phyloP scores from a whole-genome alignment of 1,140 invertebrate species.

The Manduca sexta region DNA sequence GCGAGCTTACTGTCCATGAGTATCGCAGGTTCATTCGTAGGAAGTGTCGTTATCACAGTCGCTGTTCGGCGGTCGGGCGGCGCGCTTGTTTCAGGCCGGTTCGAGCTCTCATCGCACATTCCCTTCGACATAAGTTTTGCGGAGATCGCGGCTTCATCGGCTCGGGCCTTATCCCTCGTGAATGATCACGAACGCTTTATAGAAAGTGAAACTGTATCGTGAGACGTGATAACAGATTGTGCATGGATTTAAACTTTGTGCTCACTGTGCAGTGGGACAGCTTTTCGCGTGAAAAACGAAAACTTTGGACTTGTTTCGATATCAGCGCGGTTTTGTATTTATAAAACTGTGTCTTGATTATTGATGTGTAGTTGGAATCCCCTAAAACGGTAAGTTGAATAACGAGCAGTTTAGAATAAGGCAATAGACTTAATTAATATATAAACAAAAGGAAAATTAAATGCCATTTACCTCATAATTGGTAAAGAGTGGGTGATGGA shows the following conservation, averaged over 20 bases:
- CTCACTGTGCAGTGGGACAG: conserved; percentile 40
- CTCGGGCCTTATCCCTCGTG: conserved; percentile 40
- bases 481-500: no score
- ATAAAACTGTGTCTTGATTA: conserved; percentile 64
- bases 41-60: conserved; percentile 66
- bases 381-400: conserved; percentile 51
- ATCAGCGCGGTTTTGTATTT: conserved; percentile 59
- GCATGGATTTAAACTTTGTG: conserved; percentile 39
- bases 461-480: no score
- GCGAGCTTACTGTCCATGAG: conserved; percentile 59
- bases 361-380: conserved; percentile 38
- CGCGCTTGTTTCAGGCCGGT: conserved; percentile 33
- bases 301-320: conserved; percentile 56
- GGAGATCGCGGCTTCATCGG: conserved; percentile 42
- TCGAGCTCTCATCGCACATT: conserved; percentile 18
- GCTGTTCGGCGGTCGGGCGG: conserved; percentile 61
- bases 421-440: no score
- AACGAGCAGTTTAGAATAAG: no score
- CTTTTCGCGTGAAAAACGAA: conserved; percentile 38
- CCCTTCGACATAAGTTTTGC: conserved; percentile 53
- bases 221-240: conserved; percentile 48
- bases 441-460: no score
- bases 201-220: conserved; percentile 53
- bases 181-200: conserved; percentile 39
- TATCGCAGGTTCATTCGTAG: conserved; percentile 59